A percentile compares a stretch with the other conserved stretches of the same genome.
phyloP scores from a whole-genome alignment of 2,888 invertebrate genomes.

The Amblyjoppa proteus region DNA sequence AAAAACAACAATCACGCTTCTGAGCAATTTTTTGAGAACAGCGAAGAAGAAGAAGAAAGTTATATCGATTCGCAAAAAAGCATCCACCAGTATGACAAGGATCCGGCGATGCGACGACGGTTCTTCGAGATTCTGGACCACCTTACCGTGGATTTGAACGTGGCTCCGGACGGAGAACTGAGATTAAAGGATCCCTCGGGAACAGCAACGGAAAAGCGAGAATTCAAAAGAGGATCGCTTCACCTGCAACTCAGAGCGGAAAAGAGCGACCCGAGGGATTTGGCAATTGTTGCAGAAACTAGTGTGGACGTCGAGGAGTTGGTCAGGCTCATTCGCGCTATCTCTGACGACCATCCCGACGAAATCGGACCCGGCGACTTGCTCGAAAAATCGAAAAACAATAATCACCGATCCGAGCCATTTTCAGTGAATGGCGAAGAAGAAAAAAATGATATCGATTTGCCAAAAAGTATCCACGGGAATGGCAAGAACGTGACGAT shows the following conservation, averaged over 20 bases:
- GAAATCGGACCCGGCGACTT: slow-evolving; percentile 13
- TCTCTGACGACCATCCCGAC: slow-evolving; percentile 28
- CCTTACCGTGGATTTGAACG: too few species aligned
- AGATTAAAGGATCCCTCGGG: not conserved
- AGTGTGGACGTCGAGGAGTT: slow-evolving; percentile 3
- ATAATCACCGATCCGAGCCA: not conserved
- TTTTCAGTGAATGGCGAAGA: slow-evolving; percentile 6
- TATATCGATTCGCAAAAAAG: not conserved
- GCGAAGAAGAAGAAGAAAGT: slow-evolving; percentile 18
- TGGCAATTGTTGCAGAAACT: slow-evolving; percentile 8
- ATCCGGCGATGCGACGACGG: too few species aligned
- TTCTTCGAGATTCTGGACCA: not conserved
- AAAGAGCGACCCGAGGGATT: not conserved
- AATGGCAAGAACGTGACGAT: not conserved
- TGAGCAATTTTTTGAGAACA: not conserved
- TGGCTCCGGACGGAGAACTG: too few species aligned
- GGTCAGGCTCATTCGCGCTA: slow-evolving; percentile 24
- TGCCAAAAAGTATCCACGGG: not conserved
- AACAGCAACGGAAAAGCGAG: not conserved
- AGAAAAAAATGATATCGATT: slow-evolving; percentile 6
- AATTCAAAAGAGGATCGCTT: not conserved
- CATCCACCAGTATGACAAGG: not conserved
- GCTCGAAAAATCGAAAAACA: not conserved
- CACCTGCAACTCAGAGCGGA: not conserved
- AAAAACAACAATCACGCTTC: not conserved